Conservation (phyloP, 2,113 vertebrate genomes). For the Montifringilla adamsi region DNA sequence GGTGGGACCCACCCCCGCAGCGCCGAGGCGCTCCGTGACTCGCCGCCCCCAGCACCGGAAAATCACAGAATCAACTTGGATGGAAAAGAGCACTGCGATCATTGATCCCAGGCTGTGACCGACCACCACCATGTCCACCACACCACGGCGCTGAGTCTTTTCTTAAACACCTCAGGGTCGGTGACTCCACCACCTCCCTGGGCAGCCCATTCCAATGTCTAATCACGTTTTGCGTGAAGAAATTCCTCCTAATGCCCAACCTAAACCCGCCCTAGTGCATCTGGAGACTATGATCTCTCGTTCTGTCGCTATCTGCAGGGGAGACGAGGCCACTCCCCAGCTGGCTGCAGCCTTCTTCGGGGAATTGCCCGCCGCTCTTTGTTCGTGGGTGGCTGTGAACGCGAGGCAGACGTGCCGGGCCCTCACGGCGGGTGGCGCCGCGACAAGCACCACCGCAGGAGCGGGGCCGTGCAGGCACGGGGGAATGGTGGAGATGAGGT, state of each 20-base stretch:
- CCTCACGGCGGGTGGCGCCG: background rate
- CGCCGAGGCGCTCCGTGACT: background rate
- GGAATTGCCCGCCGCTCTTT: background rate
- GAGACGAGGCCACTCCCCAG: background rate
- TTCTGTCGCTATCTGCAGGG: background rate
- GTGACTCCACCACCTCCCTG: background rate
- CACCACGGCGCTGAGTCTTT: background rate
- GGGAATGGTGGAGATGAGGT: fast-evolving
- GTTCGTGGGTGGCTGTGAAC: background rate
- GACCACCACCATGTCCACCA: background rate
- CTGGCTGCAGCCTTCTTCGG: background rate
- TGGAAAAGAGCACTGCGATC: background rate
- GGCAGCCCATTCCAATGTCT: background rate
- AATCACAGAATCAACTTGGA: fast-evolving
- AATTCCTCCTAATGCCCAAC: background rate
- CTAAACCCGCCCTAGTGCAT: background rate
- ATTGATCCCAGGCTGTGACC: background rate
- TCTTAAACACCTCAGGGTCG: background rate
- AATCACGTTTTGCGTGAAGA: background rate
- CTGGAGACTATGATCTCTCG: background rate
- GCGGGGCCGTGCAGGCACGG: background rate
- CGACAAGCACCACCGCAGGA: background rate
- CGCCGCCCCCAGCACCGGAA: background rate
- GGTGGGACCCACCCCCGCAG: background rate
- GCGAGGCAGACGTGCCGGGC: background rate